Evolutionary conservation across 2,797 vertebrate species (phyloP), one percentile per base, ranked within the genome.

Genomic region (Sebastes nivosus): DNA sequence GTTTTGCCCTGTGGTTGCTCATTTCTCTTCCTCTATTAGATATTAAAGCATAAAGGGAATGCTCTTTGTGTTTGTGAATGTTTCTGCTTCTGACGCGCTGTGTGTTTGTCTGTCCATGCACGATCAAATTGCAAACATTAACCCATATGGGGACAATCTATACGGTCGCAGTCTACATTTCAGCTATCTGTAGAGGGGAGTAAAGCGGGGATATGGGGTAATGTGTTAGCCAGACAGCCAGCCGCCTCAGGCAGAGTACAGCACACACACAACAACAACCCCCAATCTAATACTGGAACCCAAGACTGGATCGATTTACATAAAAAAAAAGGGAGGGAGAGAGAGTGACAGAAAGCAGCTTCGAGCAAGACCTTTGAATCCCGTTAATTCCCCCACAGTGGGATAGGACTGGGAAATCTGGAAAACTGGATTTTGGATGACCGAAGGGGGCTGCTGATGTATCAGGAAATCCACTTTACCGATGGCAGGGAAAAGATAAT

Each of bases 281-380:
- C 79, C 88, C 88, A 80, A 69, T 92, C 88, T 88, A 88, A 92
- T 93, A 93, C 88, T 92, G 89, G 90, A 93, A 92, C 88, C 82
- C 72, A 84, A 86, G 84, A 92, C 92, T 83, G 84, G 93, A 95
- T 95, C 94, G 81, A 94, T 95, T 95, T 94, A 93, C 94, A 94
- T 92, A 85, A 80, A 88, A 70, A 88, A 88, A 88, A 86, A 52
- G 46, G 67, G 70, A 59, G 72, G 52, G 63, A 67, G 78, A 66
- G 81, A 84, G 79, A 86, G 82, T 82, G 90, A 89, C 90, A 89
- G 87, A 91, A 86, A 86, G 79, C 85, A 72, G 90, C 86, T 90
- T 86, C 80, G 72, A 91, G 88, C 82, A 83, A 87, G 87, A 91
- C 82, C 84, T 85, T 89, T 81, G 84, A 91, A 89, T 88, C 81